Conservation (phyloP, 2,797 vertebrate species). For the Platyrinchus mystaceus region DNA sequence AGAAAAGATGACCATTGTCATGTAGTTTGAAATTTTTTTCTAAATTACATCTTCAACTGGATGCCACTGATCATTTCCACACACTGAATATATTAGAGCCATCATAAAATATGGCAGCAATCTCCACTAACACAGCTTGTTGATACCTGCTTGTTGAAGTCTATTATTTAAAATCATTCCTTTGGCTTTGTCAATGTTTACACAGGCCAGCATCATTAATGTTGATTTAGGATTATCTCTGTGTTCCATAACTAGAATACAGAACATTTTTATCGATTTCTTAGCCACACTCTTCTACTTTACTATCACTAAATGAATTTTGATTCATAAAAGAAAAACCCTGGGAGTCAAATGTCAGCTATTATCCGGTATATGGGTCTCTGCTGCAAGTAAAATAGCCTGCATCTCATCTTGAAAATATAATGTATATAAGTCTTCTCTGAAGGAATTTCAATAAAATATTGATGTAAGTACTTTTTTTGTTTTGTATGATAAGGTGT, state of each 20-base stretch:
- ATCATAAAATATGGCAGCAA: constrained; percentile 63
- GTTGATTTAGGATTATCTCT: constrained; percentile 68
- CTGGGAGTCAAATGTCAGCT: constrained; percentile 71
- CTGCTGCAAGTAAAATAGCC: constrained; percentile 64
- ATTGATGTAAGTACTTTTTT: constrained; percentile 68
- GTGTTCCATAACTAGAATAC: constrained; percentile 59
- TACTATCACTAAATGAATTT: constrained; percentile 73
- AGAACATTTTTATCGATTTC: constrained; percentile 71
- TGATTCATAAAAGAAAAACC: constrained; percentile 73
- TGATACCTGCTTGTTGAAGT: constrained; percentile 71
- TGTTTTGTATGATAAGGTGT: constrained; percentile 51
- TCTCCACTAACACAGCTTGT: constrained; percentile 70
- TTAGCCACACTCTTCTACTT: constrained; percentile 56
- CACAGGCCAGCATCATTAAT: constrained; percentile 57
- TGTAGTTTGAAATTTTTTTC: not conserved
- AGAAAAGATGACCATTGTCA: not conserved
- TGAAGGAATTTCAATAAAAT: constrained; percentile 77
- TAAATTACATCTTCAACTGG: not conserved
- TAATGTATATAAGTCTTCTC: constrained; percentile 57
- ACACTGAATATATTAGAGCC: not conserved
- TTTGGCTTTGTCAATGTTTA: constrained; percentile 70
- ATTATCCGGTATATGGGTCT: constrained; percentile 69
- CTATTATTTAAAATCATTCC: constrained; percentile 79
- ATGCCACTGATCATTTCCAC: not conserved
- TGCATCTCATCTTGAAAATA: constrained; percentile 67